phyloP scores from a whole-genome alignment of 2,888 invertebrate species.

The Sinelater perroti region DNA sequence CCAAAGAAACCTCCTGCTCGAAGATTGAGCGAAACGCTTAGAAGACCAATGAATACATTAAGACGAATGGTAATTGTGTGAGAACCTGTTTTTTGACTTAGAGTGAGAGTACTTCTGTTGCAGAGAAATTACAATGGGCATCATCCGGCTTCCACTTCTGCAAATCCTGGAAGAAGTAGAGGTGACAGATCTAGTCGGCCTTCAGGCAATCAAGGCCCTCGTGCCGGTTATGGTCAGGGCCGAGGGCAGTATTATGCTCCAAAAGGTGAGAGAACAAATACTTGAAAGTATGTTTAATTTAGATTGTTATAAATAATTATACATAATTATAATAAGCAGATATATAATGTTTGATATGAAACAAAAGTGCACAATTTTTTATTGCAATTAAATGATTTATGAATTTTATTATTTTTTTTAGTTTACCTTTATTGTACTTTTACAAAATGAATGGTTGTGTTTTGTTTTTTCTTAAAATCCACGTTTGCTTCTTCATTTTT shows the following conservation, averaged over 20 bases:
- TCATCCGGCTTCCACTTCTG: conserved; percentile 45
- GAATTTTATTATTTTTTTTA: too few relatives aligned
- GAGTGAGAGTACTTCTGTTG: background rate
- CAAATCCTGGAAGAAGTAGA: conserved; percentile 57
- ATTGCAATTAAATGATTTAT: too few relatives aligned
- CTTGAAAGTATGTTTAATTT: too few relatives aligned
- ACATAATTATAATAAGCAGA: too few relatives aligned
- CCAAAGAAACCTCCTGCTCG: conserved; percentile 96
- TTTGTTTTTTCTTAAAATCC: too few relatives aligned
- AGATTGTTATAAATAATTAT: too few relatives aligned
- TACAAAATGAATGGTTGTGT: too few relatives aligned
- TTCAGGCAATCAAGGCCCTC: conserved; percentile 65
- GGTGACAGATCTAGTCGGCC: conserved; percentile 57
- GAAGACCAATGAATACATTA: conserved; percentile 90
- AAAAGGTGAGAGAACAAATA: conserved; percentile 76
- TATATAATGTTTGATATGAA: too few relatives aligned
- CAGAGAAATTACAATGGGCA: conserved; percentile 45
- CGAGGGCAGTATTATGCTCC: conserved; percentile 77
- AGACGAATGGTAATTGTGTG: conserved; percentile 84
- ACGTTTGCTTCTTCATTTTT: too few relatives aligned
- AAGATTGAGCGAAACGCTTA: conserved; percentile 89
- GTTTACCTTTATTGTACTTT: too few relatives aligned
- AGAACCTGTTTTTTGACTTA: background rate
- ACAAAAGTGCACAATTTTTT: too few relatives aligned
- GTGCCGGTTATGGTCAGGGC: conserved; percentile 76